These are phyloP conservation scores for Cnemophilus loriae DNA, from an alignment of 2,113 vertebrate genomes.

Conservation along the genomic window DNA sequence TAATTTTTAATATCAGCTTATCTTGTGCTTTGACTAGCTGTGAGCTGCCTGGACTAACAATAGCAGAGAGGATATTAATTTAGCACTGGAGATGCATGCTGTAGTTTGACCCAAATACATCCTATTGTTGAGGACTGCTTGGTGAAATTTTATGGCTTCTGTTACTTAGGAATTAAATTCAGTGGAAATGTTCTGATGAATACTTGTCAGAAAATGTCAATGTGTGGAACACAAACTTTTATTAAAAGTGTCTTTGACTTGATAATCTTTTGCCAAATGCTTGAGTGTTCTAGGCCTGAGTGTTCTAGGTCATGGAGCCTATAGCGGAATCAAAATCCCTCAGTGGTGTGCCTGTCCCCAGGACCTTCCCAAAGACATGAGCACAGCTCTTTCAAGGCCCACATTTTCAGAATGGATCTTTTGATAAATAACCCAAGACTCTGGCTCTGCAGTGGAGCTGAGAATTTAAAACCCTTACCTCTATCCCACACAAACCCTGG, in stretches of 20 bases:
- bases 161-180: neutral
- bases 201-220: neutral
- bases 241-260: neutral
- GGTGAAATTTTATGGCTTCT: neutral
- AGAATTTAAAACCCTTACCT: neutral
- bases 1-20: slow-evolving; percentile 22
- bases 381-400: neutral
- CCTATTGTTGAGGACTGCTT: neutral
- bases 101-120: slow-evolving; percentile 15
- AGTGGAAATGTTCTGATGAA: neutral
- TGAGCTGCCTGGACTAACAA: neutral
- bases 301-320: neutral
- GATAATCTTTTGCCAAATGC: neutral
- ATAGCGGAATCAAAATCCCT: neutral
- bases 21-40: neutral
- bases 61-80: slow-evolving; percentile 30
- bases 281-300: neutral
- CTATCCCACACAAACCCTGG: neutral
- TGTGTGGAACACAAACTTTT: neutral
- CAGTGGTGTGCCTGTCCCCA: neutral
- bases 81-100: neutral
- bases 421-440: neutral
- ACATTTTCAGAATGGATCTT: neutral
- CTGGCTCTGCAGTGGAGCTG: neutral
- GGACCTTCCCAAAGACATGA: neutral